phyloP scores from a whole-genome alignment of 1,140 invertebrate species.

The Megalopta genalis region DNA sequence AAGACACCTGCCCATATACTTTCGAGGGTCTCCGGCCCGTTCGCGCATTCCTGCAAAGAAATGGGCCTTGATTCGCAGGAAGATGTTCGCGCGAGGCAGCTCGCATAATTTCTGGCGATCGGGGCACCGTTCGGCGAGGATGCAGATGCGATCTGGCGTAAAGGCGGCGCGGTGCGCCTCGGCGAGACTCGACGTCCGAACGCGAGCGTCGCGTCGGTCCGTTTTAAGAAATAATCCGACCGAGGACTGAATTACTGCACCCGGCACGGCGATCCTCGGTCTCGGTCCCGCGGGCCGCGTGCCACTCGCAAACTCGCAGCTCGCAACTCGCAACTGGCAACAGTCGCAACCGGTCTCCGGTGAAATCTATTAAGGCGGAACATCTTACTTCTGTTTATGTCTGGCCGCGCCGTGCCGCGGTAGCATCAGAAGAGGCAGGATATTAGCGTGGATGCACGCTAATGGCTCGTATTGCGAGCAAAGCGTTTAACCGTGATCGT shows the following conservation, averaged over 20 bases:
- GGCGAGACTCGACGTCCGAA: too few relatives aligned
- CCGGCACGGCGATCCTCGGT: background rate
- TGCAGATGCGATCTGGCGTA: too few relatives aligned
- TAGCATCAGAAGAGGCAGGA: slow-evolving; percentile 4
- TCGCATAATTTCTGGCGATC: too few relatives aligned
- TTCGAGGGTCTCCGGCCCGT: too few relatives aligned
- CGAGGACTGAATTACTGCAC: background rate
- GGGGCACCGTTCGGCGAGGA: too few relatives aligned
- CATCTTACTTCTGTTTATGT: slow-evolving; percentile 4
- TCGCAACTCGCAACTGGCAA: too few relatives aligned
- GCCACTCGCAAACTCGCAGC: background rate
- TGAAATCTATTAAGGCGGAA: slow-evolving; percentile 18
- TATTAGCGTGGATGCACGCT: slow-evolving; percentile 43
- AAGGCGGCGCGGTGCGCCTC: too few relatives aligned
- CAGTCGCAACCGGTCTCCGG: background rate
- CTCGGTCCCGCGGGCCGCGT: too few relatives aligned
- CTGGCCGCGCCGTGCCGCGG: background rate
- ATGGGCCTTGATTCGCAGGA: too few relatives aligned
- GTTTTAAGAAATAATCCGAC: slow-evolving; percentile 8
- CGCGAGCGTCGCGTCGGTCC: background rate
- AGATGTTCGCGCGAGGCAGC: too few relatives aligned
- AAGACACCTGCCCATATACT: too few relatives aligned
- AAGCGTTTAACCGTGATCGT: slow-evolving; percentile 40
- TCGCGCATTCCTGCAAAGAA: too few relatives aligned
- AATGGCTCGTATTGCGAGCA: slow-evolving; percentile 39